Base-by-base conservation (phyloP, 2,113 vertebrate species). In the Cephalopterus ornatus region DNA sequence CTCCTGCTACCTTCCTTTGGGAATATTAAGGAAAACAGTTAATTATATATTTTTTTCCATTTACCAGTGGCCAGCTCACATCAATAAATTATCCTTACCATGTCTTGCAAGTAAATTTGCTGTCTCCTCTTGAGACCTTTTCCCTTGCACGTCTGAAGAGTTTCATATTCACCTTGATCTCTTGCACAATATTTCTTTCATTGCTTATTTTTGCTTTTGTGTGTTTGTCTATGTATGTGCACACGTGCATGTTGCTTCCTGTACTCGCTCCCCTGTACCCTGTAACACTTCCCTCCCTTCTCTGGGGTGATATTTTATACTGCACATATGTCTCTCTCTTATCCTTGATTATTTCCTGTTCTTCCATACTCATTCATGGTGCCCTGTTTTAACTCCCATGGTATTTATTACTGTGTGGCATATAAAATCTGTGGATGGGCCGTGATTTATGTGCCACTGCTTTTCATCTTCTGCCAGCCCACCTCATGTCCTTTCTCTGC, bases 21-120 rank as follows among this genome's bases (percentile, higher is more conserved):
- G 88, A 95, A 24, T 88, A 91, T 86, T 97, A 95, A 90, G 78
- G 68, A 93, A 96, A 96, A 95, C 20, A 89, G 70, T 59, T 76
- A 59, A 85, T 92, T 77, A 14, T 30, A n/a, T 33, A 47, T 58
- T 62, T 79, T 96, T 88, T 56, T 12, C 47, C 66, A 83, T 88
- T 90, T 97, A 76, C n/a, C 26, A 52, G 52, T 42, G 49, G 39
- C 72, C 68, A 88, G 61, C 50, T 85, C 47, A 73, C 81, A 82
- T 93, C 88, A 92, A 95, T 96, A 89, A 94, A 91, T 91, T 93
- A 74, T 76, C 76, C 37, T 95, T 84, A 70, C 65, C 50, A 13
- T 35, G 71, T 75, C 8, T 30, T 79, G 39, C 62, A 72, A 83
- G 70, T 53, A 90, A 89, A 70, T 84, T 96, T 92, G 52, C 26